Base-by-base conservation (phyloP, 2,888 invertebrate genomes). In the Icerya purchasi region DNA sequence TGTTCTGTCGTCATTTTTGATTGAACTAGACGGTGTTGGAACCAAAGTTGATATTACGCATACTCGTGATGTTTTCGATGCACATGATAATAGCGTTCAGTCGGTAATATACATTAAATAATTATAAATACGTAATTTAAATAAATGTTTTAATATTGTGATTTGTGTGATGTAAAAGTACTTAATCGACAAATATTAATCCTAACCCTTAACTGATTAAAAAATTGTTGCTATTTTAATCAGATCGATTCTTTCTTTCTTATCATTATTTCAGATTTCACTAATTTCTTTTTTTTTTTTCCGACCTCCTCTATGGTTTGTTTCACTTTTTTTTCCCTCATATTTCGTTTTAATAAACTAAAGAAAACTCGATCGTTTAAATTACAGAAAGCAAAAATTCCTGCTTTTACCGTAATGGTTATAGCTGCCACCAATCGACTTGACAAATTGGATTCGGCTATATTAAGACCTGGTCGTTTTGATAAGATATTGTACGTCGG, bases 401-500 rank as follows among this genome's bases (percentile, higher is more conserved):
- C 53, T 53, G 53, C 53, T n/a, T n/a, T 63, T 25, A 60, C 50
- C 22, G 60, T 56, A n/a, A 60, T 81, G 2, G 77, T 81, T 1
- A 76, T 82, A 24, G 82, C 77, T 2, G 81, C 81, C 8, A 82
- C 81, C 51, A 82, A 82, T 70, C 72, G 80, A 10, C 80, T 80
- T 1, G 78, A 81, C 64, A 73, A 78, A 68, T 68, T 82, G 50
- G 82, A 82, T 65, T 73, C 76, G 56, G 81, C 81, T 0, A 68
- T 82, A 8, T 68, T 80, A 56, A 71, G 82, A 58, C 81, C 81
- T 0, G 81, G 81, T 1, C 71, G 81, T 61, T 76, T 81, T 66
- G 81, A 82, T 66, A 75, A 75, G 63, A 69, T 79, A 18, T 73
- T 81, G 53, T 77, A 77, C 67, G 77, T 82, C 1, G 77, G 78